phyloP scores from a whole-genome alignment of 2,888 invertebrate species.

The Pherbina coryleti region DNA sequence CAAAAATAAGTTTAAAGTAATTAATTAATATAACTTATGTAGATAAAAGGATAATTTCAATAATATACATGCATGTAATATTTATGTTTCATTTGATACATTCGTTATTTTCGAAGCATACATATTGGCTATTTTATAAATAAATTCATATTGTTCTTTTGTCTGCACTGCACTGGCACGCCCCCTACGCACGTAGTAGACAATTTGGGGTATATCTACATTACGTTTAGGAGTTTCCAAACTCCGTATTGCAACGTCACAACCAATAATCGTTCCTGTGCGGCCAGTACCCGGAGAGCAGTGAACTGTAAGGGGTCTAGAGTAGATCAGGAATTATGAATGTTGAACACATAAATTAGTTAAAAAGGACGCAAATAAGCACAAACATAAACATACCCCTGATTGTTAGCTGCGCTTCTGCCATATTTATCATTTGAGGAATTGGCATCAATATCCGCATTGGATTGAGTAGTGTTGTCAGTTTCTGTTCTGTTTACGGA shows the following conservation, averaged over 20 bases:
- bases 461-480: conserved; percentile 40
- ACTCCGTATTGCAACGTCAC: conserved; percentile 89
- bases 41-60: not conserved
- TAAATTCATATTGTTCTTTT: conserved; percentile 91
- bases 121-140: conserved; percentile 89
- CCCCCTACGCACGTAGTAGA: conserved; percentile 86
- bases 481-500: conserved; percentile 38
- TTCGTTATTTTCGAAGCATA: conserved; percentile 88
- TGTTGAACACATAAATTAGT: conserved; percentile 42
- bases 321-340: conserved; percentile 41
- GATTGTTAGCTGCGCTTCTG: conserved; percentile 56
- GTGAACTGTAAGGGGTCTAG: conserved; percentile 82
- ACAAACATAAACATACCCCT: conserved; percentile 64
- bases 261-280: conserved; percentile 87
- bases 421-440: conserved; percentile 56
- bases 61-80: conserved; percentile 34
- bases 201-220: conserved; percentile 89
- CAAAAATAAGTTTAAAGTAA: not conserved
- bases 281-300: conserved; percentile 94
- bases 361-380: not conserved
- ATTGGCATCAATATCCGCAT: conserved; percentile 57
- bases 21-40: not conserved
- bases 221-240: conserved; percentile 81
- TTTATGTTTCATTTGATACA: conserved; percentile 73
- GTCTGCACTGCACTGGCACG: conserved; percentile 92